A percentile compares a stretch with the other conserved stretches of the same genome.
Evolutionary conservation across 2,113 vertebrate species (phyloP).

Genomic region (Paracanthobrama guichenoti): DNA sequence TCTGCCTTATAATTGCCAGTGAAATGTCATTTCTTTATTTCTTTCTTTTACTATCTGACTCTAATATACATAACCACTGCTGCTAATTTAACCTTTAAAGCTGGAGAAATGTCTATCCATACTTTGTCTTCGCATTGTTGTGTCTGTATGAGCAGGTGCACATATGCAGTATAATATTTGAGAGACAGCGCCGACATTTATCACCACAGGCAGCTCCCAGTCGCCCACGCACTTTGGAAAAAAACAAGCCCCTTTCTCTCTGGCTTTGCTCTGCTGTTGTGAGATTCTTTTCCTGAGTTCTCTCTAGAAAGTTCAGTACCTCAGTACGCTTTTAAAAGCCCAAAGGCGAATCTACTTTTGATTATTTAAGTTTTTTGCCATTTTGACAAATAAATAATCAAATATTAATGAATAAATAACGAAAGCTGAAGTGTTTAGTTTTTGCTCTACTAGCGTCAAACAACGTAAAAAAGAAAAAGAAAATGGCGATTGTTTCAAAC

Average conservation of each 20-base stretch:
- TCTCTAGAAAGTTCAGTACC: constrained; percentile 24
- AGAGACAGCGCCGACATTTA: constrained; percentile 44
- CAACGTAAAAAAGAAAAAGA: no score
- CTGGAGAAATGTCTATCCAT: neutral
- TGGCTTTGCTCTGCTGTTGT: constrained; percentile 17
- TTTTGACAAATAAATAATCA: neutral
- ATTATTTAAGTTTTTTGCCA: neutral
- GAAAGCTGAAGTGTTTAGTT: neutral
- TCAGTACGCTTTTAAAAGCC: neutral
- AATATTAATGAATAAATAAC: neutral
- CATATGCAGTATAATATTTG: constrained; percentile 21
- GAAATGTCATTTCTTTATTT: neutral
- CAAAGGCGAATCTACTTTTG: constrained; percentile 1
- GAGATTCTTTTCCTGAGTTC: neutral
- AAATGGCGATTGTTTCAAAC: neutral
- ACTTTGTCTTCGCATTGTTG: neutral
- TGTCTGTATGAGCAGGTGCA: constrained; percentile 36
- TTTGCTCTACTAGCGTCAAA: neutral
- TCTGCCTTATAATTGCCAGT: neutral
- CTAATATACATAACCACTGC: neutral
- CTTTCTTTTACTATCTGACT: neutral
- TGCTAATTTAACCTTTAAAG: constrained; percentile 3
- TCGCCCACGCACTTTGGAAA: constrained; percentile 41
- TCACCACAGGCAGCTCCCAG: constrained; percentile 41
- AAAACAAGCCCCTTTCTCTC: constrained; percentile 33